Conservation (phyloP, 2,888 invertebrate species). For the Acronicta leporina region DNA sequence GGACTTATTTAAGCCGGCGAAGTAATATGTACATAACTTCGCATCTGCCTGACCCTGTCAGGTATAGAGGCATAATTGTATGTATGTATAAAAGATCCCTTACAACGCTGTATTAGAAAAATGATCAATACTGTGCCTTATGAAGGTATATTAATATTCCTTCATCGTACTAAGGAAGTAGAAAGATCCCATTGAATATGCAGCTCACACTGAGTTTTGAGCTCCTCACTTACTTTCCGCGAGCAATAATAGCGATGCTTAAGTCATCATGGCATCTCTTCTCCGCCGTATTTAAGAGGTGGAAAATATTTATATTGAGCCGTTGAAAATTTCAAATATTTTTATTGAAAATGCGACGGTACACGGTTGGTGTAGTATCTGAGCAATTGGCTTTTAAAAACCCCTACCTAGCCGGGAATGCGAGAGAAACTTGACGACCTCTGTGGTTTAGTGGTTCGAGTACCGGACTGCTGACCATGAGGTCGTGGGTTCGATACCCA, state of each 20-base stretch:
- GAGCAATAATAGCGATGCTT: slow-evolving; percentile 49
- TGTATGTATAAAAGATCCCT: not conserved
- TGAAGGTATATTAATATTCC: slow-evolving; percentile 50
- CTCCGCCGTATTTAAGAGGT: slow-evolving; percentile 32
- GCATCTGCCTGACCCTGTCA: no score
- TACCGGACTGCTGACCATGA: no score
- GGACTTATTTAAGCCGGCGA: no score
- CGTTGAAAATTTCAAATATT: slow-evolving; percentile 5
- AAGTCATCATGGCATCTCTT: slow-evolving; percentile 38
- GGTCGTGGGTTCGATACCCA: no score
- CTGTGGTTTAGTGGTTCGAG: no score
- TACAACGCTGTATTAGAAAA: not conserved
- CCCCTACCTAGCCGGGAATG: no score
- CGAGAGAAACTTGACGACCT: no score
- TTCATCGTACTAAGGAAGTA: slow-evolving; percentile 21
- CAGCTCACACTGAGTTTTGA: slow-evolving; percentile 54
- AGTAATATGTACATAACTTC: no score
- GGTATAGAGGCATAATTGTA: no score
- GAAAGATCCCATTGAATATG: slow-evolving; percentile 49
- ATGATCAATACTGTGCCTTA: slow-evolving; percentile 29
- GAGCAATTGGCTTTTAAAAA: no score
- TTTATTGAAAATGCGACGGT: not conserved
- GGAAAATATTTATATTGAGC: slow-evolving; percentile 27
- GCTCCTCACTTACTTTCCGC: slow-evolving; percentile 37
- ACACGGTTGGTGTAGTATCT: no score